Evolutionary conservation across 2,113 vertebrate species (phyloP).

Genomic region (Bettongia penicillata): DNA sequence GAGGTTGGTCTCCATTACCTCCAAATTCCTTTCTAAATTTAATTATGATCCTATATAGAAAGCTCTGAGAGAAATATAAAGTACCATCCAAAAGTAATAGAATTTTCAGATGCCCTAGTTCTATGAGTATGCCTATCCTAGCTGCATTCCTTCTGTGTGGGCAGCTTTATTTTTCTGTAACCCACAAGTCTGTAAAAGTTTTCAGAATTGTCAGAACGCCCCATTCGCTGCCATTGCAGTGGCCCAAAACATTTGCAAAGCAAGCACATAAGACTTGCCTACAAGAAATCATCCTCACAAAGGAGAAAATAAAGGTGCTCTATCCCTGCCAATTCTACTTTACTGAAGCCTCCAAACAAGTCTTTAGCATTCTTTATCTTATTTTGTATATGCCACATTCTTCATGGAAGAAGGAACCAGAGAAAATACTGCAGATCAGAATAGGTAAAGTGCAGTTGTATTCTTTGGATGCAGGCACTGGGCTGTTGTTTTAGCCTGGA

Average conservation of each 20-base stretch:
- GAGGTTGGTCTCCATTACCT: not conserved
- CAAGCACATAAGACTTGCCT: not conserved
- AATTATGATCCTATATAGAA: not conserved
- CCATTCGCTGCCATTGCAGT: not conserved
- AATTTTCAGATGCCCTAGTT: not conserved
- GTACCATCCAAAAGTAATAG: not conserved
- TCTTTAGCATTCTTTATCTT: constrained; percentile 63
- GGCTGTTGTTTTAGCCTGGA: constrained; percentile 47
- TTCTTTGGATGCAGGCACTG: constrained; percentile 55
- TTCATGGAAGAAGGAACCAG: constrained; percentile 40
- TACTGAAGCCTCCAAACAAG: constrained; percentile 44
- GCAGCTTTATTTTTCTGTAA: not conserved
- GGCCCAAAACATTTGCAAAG: constrained; percentile 17
- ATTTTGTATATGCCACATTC: constrained; percentile 52
- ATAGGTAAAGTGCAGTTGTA: constrained; percentile 49
- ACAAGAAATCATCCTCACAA: not conserved
- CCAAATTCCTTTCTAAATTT: not conserved
- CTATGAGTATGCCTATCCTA: not conserved
- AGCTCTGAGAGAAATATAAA: not conserved
- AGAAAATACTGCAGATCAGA: constrained; percentile 36
- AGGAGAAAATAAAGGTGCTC: constrained; percentile 22
- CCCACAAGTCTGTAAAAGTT: not conserved
- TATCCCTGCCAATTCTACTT: constrained; percentile 8
- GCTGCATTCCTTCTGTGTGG: not conserved
- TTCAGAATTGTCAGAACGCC: not conserved